Base-by-base conservation (phyloP, 2,113 vertebrate species). In the Phocoena phocoena region DNA sequence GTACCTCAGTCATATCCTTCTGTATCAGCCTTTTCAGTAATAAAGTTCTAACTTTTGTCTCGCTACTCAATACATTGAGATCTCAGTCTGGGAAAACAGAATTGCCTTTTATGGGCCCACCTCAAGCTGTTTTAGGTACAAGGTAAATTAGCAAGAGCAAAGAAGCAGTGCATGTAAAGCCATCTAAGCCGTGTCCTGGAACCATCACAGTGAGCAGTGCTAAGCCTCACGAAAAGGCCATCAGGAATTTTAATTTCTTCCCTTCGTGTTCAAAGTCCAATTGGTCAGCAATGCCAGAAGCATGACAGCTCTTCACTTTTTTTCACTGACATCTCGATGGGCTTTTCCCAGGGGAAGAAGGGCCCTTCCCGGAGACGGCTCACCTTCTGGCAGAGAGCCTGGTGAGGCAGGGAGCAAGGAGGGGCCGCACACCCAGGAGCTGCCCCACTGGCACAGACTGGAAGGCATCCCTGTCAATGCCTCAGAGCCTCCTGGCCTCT, bases 131-230 rank as follows among this genome's bases (percentile, higher is more conserved):
- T 74, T 68, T 47, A 94, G 33, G 82, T n/a, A 83, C 44, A 67
- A 88, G 41, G 67, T 91, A 87, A 87, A 74, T 36, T 33, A 96
- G 77, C 33, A 85, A 81, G 58, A 84, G 47, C 58, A 74, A 79
- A 81, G 84, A 67, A 63, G 47, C 13, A 18, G 13, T 80, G 76
- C 26, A 33, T 10, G 6, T 53, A 73, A 50, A 44, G 23, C 13
- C 25, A 15, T 36, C 23, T 31, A 60, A 25, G 23, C 55, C 62
- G 41, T 31, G 23, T 68, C 38, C 38, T 95, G 41, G 63, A 67
- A n/a, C 5, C 3, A 33, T 17, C 65, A 9, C n/a, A 28, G 4
- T 2, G 6, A n/a, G 67, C 18, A 89, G 60, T 13, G 23, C 41
- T 68, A 31, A 67, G 62, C 26, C 23, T 85, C 55, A 31, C 79